A percentile compares a stretch with the other conserved stretches of the same genome.
Evolutionary conservation across 2,797 vertebrate genomes (phyloP).

Genomic region (Sylvia borin): DNA sequence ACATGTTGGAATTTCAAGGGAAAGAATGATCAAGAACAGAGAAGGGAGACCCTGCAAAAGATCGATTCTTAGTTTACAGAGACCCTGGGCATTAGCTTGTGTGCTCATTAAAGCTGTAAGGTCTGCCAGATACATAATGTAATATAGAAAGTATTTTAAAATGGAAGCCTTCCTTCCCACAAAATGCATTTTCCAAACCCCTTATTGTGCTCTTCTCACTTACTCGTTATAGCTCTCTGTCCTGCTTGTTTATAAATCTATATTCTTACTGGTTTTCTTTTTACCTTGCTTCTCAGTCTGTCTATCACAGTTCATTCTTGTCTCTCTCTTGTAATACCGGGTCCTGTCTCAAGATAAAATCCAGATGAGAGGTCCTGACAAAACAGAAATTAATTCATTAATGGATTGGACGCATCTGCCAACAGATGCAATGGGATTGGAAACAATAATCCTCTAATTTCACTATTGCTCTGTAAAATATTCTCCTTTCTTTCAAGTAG

Average conservation of each 20-base stretch:
- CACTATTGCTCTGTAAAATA: not conserved
- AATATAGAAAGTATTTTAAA: slow-evolving; percentile 35
- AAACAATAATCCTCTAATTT: slow-evolving; percentile 9
- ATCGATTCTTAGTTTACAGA: not conserved
- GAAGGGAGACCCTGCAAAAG: not conserved
- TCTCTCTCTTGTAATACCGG: not conserved
- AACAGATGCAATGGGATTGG: not conserved
- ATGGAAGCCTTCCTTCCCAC: slow-evolving; percentile 11
- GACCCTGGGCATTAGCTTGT: not conserved
- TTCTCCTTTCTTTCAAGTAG: not conserved
- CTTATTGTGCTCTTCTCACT: not conserved
- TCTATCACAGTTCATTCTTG: not conserved
- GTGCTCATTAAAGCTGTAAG: not conserved
- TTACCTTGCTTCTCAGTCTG: not conserved
- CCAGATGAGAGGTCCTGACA: not conserved
- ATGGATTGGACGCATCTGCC: not conserved
- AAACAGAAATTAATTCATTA: not conserved
- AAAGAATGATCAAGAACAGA: not conserved
- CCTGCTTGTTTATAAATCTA: not conserved
- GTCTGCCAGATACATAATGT: slow-evolving; percentile 24
- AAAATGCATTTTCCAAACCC: slow-evolving; percentile 45
- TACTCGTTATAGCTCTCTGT: not conserved
- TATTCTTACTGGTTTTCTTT: not conserved
- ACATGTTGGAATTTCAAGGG: not conserved
- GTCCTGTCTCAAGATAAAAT: not conserved